Conservation (phyloP, 2,797 vertebrate genomes). For the Chiroxiphia lanceolata region DNA sequence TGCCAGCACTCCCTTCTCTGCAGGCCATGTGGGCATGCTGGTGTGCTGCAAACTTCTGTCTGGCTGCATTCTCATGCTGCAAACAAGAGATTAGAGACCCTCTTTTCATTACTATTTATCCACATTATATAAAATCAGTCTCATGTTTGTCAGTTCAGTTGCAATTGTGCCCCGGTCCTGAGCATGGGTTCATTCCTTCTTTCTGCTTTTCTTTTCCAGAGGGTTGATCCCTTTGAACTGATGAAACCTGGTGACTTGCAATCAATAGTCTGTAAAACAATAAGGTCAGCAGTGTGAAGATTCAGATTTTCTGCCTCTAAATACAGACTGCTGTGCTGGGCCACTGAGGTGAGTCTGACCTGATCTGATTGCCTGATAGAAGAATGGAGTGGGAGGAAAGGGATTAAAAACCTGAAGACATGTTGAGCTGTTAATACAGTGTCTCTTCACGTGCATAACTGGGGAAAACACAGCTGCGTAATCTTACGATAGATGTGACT, state of each 20-base stretch:
- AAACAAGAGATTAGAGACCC: neutral
- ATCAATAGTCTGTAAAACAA: constrained; percentile 68
- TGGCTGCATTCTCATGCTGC: neutral
- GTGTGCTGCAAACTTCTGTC: neutral
- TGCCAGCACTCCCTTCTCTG: neutral
- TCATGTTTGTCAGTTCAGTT: neutral
- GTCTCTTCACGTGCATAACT: neutral
- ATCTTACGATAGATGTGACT: neutral
- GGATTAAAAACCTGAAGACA: neutral
- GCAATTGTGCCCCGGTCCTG: neutral
- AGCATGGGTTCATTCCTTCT: neutral
- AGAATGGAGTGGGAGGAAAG: neutral
- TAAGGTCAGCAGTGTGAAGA: constrained; percentile 44
- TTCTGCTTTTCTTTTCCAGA: constrained; percentile 44
- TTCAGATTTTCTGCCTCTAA: constrained; percentile 64
- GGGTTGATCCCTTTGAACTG: constrained; percentile 35
- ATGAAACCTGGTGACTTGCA: constrained; percentile 46
- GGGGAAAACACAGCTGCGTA: neutral
- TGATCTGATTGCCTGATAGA: constrained; percentile 44
- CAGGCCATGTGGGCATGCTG: neutral
- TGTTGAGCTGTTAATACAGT: neutral
- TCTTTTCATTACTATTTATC: neutral
- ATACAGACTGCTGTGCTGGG: constrained; percentile 23
- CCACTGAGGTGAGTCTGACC: constrained; percentile 65
- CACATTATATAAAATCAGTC: neutral